A percentile compares a stretch with the other conserved stretches of the same genome.
These are phyloP conservation scores for Sicus ferrugineus DNA, from an alignment of 2,888 invertebrate genomes.

Conservation along the genomic window DNA sequence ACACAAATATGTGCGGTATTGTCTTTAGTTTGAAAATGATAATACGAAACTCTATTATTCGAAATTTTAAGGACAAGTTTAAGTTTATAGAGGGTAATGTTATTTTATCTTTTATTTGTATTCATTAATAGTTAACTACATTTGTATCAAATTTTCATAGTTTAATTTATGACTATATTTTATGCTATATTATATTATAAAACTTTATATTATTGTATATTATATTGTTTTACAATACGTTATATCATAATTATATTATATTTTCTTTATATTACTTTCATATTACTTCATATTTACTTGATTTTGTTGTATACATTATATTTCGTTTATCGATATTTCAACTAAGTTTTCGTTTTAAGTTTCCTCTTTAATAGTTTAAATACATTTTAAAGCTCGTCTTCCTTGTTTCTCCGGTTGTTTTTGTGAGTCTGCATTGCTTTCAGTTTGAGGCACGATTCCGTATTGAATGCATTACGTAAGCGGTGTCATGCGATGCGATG, in stretches of 20 bases:
- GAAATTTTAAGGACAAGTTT: too few relatives aligned
- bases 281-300: not conserved
- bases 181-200: not conserved
- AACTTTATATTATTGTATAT: not conserved
- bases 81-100: too few relatives aligned
- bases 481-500: not conserved
- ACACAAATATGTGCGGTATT: too few relatives aligned
- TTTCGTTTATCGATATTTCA: not conserved
- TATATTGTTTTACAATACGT: too few relatives aligned
- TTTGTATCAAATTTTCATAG: not conserved
- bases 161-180: slow-evolving; percentile 2
- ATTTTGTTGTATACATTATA: not conserved
- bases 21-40: too few relatives aligned
- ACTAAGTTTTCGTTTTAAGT: not conserved
- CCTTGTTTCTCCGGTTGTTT: not conserved
- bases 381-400: not conserved
- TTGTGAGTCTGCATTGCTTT: slow-evolving; percentile 22
- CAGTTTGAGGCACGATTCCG: slow-evolving; percentile 26
- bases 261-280: not conserved
- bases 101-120: not conserved
- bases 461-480: slow-evolving; percentile 18
- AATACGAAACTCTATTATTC: too few relatives aligned
- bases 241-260: too few relatives aligned
- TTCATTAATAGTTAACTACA: not conserved
- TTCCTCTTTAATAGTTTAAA: not conserved